phyloP scores from a whole-genome alignment of 2,888 invertebrate species.

The Spicauda simplicius region DNA sequence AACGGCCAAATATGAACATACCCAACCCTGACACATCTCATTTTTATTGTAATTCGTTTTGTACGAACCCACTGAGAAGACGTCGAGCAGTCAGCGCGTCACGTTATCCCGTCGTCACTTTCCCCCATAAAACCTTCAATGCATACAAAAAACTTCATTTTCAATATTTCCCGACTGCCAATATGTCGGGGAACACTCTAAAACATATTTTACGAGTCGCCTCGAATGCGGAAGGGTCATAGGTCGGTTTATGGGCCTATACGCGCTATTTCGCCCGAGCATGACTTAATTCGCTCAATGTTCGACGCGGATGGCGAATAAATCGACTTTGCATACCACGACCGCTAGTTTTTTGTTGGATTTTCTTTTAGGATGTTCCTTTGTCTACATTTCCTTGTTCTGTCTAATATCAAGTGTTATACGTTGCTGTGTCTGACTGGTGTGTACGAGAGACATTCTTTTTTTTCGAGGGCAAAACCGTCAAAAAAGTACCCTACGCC shows the following conservation, averaged over 20 bases:
- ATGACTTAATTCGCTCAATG: constrained; percentile 46
- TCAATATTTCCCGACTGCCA: constrained; percentile 61
- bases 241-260: constrained; percentile 56
- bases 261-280: constrained; percentile 50
- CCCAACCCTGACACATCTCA: constrained; percentile 23
- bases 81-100: constrained; percentile 14
- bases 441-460: too few relatives aligned
- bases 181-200: constrained; percentile 63
- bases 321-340: constrained; percentile 15
- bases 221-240: constrained; percentile 52
- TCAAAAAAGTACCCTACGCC: too few relatives aligned
- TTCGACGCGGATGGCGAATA: constrained; percentile 21
- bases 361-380: constrained; percentile 4
- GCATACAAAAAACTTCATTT: constrained; percentile 73
- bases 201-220: constrained; percentile 66
- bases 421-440: too few relatives aligned
- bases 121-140: constrained; percentile 60
- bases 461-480: too few relatives aligned
- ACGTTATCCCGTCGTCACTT: constrained; percentile 38
- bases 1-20: background rate
- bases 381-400: too few relatives aligned
- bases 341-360: constrained; percentile 8
- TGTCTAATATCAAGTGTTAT: too few relatives aligned
- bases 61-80: constrained; percentile 4
- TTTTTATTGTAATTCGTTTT: constrained; percentile 31